Conservation (phyloP, 2,113 vertebrate genomes). For the Rhea pennata region DNA sequence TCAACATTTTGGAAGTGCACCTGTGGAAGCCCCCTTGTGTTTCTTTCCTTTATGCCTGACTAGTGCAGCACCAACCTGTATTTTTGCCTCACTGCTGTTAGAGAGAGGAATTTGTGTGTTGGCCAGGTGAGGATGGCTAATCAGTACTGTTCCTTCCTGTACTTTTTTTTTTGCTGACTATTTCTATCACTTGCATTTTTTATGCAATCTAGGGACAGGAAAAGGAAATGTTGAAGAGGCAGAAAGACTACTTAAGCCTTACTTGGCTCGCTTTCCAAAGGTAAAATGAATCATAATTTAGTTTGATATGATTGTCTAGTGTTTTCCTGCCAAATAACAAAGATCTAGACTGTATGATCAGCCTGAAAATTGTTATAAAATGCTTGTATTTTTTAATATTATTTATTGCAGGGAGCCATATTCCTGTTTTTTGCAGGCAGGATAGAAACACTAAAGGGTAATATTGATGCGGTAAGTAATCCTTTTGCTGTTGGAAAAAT, state of each 20-base stretch:
- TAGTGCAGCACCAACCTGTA: background rate
- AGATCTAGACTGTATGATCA: background rate
- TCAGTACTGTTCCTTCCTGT: background rate
- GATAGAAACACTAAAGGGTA: conserved; percentile 97
- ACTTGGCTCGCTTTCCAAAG: conserved; percentile 92
- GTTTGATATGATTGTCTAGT: background rate
- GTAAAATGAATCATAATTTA: conserved; percentile 67
- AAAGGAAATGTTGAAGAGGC: conserved; percentile 93
- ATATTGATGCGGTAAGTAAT: conserved; percentile 89
- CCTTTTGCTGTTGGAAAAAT: conserved; percentile 2
- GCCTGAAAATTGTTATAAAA: conserved; percentile 54
- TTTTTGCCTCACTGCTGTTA: background rate
- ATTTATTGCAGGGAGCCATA: conserved; percentile 89
- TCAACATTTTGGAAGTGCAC: background rate
- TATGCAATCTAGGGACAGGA: conserved; percentile 86
- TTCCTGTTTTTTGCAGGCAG: conserved; percentile 98
- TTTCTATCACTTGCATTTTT: conserved; percentile 31
- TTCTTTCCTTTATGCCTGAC: no score
- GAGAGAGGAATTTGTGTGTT: background rate
- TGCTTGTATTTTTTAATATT: conserved; percentile 61
- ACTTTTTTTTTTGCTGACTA: background rate
- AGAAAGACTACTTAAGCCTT: conserved; percentile 90
- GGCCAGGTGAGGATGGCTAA: background rate
- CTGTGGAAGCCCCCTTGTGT: background rate
- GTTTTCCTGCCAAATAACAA: background rate